Conservation (phyloP, 2,797 vertebrate species). For the Phylloscopus collybita region DNA sequence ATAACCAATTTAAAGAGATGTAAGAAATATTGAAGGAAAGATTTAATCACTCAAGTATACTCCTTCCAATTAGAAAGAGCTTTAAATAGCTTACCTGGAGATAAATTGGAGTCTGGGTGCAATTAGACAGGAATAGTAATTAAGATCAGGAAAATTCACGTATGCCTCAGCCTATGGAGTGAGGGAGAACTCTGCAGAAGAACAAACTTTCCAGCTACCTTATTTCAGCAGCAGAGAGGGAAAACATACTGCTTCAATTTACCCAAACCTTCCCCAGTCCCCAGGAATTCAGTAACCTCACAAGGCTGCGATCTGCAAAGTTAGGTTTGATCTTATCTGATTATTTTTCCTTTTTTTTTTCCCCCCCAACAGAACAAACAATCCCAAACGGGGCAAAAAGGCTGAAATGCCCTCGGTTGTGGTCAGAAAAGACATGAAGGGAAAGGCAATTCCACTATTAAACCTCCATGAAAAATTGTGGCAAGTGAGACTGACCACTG, state of each 20-base stretch:
- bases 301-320: neutral
- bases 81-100: slow-evolving; percentile 70
- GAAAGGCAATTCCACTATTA: neutral
- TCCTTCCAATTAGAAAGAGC: slow-evolving; percentile 66
- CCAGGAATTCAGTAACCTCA: neutral
- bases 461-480: neutral
- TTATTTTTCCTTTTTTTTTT: neutral
- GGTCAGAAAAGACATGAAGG: neutral
- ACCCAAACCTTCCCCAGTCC: neutral
- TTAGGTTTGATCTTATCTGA: neutral
- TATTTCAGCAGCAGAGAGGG: neutral
- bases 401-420: neutral
- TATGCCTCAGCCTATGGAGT: slow-evolving; percentile 4
- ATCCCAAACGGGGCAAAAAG: neutral
- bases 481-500: neutral
- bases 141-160: slow-evolving; percentile 60
- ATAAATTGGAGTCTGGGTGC: slow-evolving; percentile 54
- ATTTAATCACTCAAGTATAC: slow-evolving; percentile 59
- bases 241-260: neutral
- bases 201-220: neutral
- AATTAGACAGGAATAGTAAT: slow-evolving; percentile 68
- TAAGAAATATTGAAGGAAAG: slow-evolving; percentile 69
- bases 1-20: slow-evolving; percentile 60
- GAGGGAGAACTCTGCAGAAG: neutral
- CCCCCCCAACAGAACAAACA: neutral